Conservation (phyloP, 2,113 vertebrate genomes). For the Malaclemys terrapin region DNA sequence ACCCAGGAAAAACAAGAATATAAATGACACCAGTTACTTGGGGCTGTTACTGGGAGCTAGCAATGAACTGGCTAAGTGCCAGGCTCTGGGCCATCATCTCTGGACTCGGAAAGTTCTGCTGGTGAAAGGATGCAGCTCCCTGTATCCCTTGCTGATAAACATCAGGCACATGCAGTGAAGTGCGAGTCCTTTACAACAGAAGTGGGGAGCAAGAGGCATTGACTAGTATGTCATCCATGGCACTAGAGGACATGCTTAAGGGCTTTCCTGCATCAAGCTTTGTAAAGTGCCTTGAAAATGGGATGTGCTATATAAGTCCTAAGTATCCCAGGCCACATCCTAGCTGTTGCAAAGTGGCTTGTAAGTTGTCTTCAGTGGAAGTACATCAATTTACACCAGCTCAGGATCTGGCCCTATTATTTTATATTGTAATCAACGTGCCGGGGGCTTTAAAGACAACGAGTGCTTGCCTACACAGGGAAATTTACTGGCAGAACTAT, state of each 20-base stretch:
- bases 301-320: neutral
- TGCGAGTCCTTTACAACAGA: neutral
- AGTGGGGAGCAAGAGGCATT: neutral
- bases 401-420: neutral
- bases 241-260: neutral
- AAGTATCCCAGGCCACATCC: neutral
- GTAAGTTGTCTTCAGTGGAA: neutral
- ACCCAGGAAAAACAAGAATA: slow-evolving; percentile 35
- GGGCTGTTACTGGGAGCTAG: slow-evolving; percentile 2
- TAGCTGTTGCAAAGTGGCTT: neutral
- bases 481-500: too few relatives aligned
- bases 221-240: neutral
- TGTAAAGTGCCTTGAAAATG: neutral
- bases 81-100: neutral
- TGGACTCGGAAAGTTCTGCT: neutral
- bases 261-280: neutral
- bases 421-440: neutral
- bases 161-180: neutral
- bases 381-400: neutral
- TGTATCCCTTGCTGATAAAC: neutral
- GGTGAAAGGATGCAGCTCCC: neutral
- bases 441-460: neutral
- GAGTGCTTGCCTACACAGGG: too few relatives aligned
- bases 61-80: neutral
- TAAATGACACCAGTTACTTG: fast-evolving